A percentile compares a stretch with the other conserved stretches of the same genome.
These are phyloP conservation scores for Cydia splendana DNA, from an alignment of 1,140 invertebrate species.

Conservation along the genomic window DNA sequence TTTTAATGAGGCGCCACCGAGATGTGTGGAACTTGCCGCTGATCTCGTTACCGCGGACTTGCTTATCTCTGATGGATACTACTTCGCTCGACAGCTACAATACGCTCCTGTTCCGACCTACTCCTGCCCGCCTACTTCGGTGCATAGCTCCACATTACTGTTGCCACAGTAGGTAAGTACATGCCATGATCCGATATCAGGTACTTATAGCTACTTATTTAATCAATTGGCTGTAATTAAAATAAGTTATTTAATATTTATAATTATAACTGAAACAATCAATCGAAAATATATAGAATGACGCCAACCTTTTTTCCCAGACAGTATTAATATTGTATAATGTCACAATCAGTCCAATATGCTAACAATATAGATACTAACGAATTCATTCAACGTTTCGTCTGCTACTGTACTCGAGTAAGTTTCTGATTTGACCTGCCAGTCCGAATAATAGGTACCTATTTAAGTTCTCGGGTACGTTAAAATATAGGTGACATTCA, in stretches of 20 bases:
- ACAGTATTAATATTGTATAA: no score
- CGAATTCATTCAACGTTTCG: no score
- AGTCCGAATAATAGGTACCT: no score
- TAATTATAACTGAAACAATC: no score
- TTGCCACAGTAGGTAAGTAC: no score
- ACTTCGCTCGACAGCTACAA: background rate
- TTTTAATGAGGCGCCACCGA: constrained; percentile 6
- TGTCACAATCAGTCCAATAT: no score
- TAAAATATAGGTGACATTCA: background rate
- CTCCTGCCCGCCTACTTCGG: background rate
- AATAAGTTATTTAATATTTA: no score
- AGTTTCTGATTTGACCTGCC: no score
- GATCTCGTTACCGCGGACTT: constrained; percentile 3
- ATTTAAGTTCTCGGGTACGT: background rate
- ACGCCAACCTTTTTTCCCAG: no score
- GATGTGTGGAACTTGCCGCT: constrained; percentile 10
- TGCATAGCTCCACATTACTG: background rate
- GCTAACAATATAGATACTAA: no score
- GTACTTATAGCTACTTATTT: background rate
- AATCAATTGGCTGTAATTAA: background rate
- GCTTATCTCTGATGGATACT: background rate
- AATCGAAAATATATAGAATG: no score
- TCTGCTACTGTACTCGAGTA: no score
- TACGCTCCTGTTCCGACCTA: background rate
- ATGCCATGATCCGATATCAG: background rate